Evolutionary conservation across 2,888 invertebrate genomes (phyloP).

Genomic region (Vanessa cardui): DNA sequence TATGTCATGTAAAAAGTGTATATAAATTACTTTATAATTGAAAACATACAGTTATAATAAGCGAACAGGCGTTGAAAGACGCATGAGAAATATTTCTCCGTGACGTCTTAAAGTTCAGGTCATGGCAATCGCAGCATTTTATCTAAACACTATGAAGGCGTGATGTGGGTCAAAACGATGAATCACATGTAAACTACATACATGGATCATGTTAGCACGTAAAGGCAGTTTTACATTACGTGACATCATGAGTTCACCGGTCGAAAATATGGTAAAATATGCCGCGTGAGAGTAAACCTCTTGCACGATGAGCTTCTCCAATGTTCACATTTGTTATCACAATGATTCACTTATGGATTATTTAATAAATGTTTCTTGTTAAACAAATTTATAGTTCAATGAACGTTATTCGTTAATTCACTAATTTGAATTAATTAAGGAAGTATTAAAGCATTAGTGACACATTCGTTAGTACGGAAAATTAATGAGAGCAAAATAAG

Average conservation of each 20-base stretch:
- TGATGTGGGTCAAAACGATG: conserved; percentile 68
- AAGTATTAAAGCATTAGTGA: not conserved
- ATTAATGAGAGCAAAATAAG: no score
- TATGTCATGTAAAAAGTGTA: no score
- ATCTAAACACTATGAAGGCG: conserved; percentile 40
- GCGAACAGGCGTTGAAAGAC: conserved; percentile 5
- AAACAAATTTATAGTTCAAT: no score
- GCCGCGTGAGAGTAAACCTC: conserved; percentile 14
- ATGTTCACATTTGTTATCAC: not conserved
- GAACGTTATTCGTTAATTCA: no score
- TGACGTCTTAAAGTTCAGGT: conserved; percentile 31
- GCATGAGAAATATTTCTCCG: conserved; percentile 16
- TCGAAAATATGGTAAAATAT: conserved; percentile 27
- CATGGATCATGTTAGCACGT: conserved; percentile 48
- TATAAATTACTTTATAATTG: no score
- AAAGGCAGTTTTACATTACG: conserved; percentile 58
- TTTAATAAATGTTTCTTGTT: no score
- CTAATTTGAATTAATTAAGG: no score
- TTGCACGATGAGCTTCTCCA: conserved; percentile 2
- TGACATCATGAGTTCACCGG: conserved; percentile 55
- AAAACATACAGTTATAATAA: conserved; percentile 1
- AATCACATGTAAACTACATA: conserved; percentile 62
- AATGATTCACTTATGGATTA: no score
- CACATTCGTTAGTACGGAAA: not conserved
- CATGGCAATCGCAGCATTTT: conserved; percentile 29